Conservation (phyloP, 2,888 invertebrate species). For the Hirtodrosophila trivittata region DNA sequence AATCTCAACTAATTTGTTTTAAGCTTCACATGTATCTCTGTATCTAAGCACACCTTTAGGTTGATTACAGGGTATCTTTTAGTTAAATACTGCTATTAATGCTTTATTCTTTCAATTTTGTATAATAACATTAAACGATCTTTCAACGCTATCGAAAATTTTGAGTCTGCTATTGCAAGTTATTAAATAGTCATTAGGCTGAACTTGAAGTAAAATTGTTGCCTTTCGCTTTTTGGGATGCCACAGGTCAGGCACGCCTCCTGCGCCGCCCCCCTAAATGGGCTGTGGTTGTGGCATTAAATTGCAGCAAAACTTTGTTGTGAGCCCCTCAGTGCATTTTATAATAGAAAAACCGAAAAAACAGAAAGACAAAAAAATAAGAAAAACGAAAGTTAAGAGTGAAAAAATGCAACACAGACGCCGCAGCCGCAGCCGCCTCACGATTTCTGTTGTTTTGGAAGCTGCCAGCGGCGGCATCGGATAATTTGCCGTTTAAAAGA, state of each 20-base stretch:
- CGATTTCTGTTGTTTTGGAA: conserved; percentile 39
- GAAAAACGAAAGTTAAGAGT: conserved; percentile 50
- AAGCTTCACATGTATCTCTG: too few species aligned
- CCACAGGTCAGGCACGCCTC: conserved; percentile 63
- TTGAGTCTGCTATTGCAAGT: too few species aligned
- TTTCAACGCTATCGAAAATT: not conserved
- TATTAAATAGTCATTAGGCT: conserved; percentile 30
- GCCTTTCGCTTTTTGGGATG: conserved; percentile 67
- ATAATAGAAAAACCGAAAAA: conserved; percentile 38
- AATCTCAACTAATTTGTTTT: too few species aligned
- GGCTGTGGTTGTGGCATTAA: conserved; percentile 15
- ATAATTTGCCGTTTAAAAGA: conserved; percentile 56
- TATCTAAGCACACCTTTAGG: too few species aligned
- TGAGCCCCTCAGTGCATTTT: conserved; percentile 52
- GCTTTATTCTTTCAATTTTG: not conserved
- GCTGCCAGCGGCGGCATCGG: conserved; percentile 39
- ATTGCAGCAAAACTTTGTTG: conserved; percentile 51
- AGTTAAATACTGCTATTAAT: not conserved
- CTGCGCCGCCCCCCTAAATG: not conserved
- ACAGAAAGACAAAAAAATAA: conserved; percentile 16
- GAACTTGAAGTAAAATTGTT: conserved; percentile 49
- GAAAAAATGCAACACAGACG: conserved; percentile 41
- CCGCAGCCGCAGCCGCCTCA: conserved; percentile 40
- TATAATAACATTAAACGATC: too few species aligned
- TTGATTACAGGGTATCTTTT: not conserved